Base-by-base conservation (phyloP, 1,140 invertebrate genomes). In the Thalassaphorura encarpata region DNA sequence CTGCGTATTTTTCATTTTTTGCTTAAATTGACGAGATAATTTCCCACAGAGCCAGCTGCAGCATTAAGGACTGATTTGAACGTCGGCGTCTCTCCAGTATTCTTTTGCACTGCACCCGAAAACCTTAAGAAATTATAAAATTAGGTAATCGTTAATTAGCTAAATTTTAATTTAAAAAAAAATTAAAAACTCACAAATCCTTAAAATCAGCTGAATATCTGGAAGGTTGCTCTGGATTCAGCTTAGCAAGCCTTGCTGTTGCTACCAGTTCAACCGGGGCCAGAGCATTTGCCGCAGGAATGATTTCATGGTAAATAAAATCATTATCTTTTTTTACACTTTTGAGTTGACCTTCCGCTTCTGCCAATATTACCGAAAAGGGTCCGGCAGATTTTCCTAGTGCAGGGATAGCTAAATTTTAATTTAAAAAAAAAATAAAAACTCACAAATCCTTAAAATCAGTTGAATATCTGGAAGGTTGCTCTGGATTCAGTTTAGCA, bases 271-370 rank as follows among this genome's bases (percentile, higher is more conserved):
- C 80, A 48, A 98, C 80, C 0, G 86, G 75, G 45, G 83, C 75
- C 33, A 99, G 73, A 46, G 75, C 76, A 67, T 84, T 84, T 0
- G 83, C 68, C 67, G 96, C 89, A 2, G 94, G 92, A 67, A 99
- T 82, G 67, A 87, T 81, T 71, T 93, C 91, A 70, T 96, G 91
- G 72, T 97, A 97, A 68, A 98, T 98, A 69, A 97, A 97, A 75
- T 99, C 89, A 73, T 98, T 98, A 71, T 99, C 94, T 73, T 95
- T 97, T 61, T 82, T 82, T 0, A 87, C 90, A 66, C 85, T 83
- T 2, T 79, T 79, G 41, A 89, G 75, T 65, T 83, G 81, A 55
- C 83, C 76, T 66, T 84, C 80, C 16, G 84, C 82, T 67, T 79
- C 82, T 40, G 76, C 80, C 42, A 90, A 75, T 66, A 83, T 81